Percentiles rank a stretch among this genome's conserved stretches.
These are phyloP conservation scores for Mormyrus hasselquistii DNA, from an alignment of 2,797 vertebrate genomes.

Conservation along the genomic window DNA sequence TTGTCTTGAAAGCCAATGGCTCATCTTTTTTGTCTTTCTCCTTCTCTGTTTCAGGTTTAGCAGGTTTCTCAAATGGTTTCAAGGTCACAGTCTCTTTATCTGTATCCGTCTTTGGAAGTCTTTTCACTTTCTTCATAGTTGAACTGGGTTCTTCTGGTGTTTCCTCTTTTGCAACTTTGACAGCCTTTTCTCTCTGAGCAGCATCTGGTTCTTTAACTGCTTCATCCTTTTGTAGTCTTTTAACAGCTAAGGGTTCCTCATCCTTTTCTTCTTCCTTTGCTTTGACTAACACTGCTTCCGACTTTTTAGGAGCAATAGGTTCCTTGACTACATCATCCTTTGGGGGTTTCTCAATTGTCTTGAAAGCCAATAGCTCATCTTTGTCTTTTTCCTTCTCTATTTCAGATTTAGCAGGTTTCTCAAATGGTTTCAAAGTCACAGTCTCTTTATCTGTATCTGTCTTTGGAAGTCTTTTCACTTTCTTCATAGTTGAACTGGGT, in stretches of 20 bases:
- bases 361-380: background rate
- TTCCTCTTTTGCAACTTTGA: slow-evolving; percentile 41
- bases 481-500: background rate
- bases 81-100: background rate
- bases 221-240: background rate
- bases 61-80: background rate
- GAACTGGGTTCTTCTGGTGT: slow-evolving; percentile 30
- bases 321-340: background rate
- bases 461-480: background rate
- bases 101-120: background rate
- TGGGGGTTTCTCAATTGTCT: background rate
- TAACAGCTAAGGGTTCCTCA: background rate
- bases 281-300: slow-evolving; percentile 24
- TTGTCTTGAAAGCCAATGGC: background rate
- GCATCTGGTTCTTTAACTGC: background rate
- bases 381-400: background rate
- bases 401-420: background rate
- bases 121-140: background rate
- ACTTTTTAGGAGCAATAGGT: slow-evolving; percentile 35
- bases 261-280: background rate
- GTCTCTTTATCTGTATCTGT: background rate
- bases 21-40: background rate
- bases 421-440: background rate
- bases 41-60: background rate
- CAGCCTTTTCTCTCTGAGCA: slow-evolving; percentile 31